A percentile compares a stretch with the other conserved stretches of the same genome.
These are phyloP conservation scores for Danio aesculapii DNA, from an alignment of 2,797 vertebrate genomes.

Conservation along the genomic window DNA sequence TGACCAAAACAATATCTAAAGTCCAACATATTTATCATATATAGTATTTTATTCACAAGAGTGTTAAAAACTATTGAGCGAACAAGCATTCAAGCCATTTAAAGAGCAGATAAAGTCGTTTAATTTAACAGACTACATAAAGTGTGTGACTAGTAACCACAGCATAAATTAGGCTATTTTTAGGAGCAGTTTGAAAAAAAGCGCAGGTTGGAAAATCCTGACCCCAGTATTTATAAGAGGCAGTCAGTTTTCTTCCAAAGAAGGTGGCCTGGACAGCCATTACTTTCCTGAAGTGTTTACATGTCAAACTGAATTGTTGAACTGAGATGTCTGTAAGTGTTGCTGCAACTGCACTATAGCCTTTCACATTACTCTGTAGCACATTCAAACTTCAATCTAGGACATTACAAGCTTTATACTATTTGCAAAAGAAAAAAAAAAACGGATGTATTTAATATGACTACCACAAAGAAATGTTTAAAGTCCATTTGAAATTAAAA, in stretches of 20 bases:
- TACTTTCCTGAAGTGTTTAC: constrained; percentile 55
- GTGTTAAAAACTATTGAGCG: constrained; percentile 35
- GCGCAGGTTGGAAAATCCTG: constrained; percentile 74
- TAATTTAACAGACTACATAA: constrained; percentile 12
- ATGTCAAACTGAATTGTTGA: constrained; percentile 44
- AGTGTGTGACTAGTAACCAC: constrained; percentile 66
- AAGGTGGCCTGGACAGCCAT: constrained; percentile 50
- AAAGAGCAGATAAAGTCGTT: constrained; percentile 70
- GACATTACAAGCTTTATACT: background rate
- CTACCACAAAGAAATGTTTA: background rate
- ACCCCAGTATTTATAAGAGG: constrained; percentile 66
- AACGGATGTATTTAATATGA: background rate
- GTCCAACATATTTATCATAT: background rate
- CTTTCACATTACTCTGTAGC: background rate
- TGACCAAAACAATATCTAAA: background rate
- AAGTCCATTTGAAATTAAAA: no score
- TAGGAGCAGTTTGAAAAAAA: constrained; percentile 56
- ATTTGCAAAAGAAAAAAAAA: no score
- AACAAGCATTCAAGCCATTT: constrained; percentile 42
- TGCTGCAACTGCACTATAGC: background rate
- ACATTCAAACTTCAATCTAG: background rate
- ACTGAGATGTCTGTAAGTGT: constrained; percentile 21
- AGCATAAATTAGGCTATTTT: constrained; percentile 78
- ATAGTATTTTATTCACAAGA: constrained; percentile 22
- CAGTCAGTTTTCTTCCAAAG: constrained; percentile 60